Conservation (phyloP, 2,797 vertebrate species). For the Myiothlypis coronata region DNA sequence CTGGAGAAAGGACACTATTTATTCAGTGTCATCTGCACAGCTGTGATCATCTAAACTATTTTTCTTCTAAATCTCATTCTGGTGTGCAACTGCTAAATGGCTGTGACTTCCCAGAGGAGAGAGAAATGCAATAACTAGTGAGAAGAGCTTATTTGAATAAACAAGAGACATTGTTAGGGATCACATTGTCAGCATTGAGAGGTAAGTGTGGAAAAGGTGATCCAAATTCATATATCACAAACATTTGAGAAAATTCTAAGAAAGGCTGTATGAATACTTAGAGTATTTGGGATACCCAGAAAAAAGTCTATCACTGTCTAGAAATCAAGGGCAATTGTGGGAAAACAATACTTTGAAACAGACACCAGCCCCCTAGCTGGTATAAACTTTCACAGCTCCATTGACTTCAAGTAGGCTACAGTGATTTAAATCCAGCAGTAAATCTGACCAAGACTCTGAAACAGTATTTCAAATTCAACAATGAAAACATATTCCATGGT, state of each 20-base stretch:
- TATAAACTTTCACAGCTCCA: constrained; percentile 9
- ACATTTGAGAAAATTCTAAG: not conserved
- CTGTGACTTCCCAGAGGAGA: not conserved
- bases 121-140: not conserved
- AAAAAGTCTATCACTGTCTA: constrained; percentile 4
- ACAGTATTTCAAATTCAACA: constrained; percentile 3
- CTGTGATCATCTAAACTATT: not conserved
- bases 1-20: not conserved
- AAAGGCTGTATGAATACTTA: not conserved
- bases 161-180: not conserved
- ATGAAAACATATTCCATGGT: not conserved
- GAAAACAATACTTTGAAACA: constrained; percentile 32
- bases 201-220: not conserved
- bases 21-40: not conserved
- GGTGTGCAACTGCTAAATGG: not conserved
- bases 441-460: constrained; percentile 17
- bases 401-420: constrained; percentile 18
- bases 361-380: not conserved
- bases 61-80: not conserved
- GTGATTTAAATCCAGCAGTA: not conserved
- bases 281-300: not conserved
- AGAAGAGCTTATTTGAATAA: not conserved
- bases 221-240: too few species aligned
- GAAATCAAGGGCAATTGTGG: not conserved
- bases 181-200: not conserved